A percentile compares a stretch with the other conserved stretches of the same genome.
Evolutionary conservation across 2,113 vertebrate species (phyloP).

Genomic region (Stegastes partitus): DNA sequence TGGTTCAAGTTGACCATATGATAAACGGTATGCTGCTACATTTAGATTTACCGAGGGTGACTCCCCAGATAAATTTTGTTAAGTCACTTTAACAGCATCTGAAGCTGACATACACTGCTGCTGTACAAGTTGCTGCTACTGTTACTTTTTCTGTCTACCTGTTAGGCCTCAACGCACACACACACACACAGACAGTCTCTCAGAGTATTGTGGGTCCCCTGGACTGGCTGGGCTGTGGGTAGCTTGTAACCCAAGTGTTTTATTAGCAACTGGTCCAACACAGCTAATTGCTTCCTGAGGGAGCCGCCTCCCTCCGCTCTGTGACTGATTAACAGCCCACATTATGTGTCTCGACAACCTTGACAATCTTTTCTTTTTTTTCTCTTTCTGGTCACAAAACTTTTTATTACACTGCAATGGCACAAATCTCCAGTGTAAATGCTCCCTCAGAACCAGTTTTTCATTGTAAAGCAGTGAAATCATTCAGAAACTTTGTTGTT

Average conservation of each 20-base stretch:
- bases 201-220: constrained; percentile 38
- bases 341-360: constrained; percentile 78
- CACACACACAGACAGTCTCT: constrained; percentile 32
- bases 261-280: constrained; percentile 81
- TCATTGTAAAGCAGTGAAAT: constrained; percentile 47
- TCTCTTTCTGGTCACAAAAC: constrained; percentile 63
- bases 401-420: constrained; percentile 69
- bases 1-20: too few relatives aligned
- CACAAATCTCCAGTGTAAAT: constrained; percentile 74
- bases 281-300: constrained; percentile 86
- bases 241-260: constrained; percentile 82
- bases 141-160: constrained; percentile 45
- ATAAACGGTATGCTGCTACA: not conserved
- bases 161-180: constrained; percentile 34
- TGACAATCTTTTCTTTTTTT: constrained; percentile 66
- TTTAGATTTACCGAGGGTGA: not conserved
- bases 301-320: constrained; percentile 72
- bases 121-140: constrained; percentile 39
- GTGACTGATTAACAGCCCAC: constrained; percentile 76
- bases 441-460: constrained; percentile 43
- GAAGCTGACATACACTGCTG: constrained; percentile 9
- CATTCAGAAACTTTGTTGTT: constrained; percentile 18
- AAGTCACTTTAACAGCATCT: not conserved
- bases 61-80: not conserved
- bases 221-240: constrained; percentile 66